phyloP scores from a whole-genome alignment of 2,888 invertebrate genomes.

The Leucoptera coffeella region DNA sequence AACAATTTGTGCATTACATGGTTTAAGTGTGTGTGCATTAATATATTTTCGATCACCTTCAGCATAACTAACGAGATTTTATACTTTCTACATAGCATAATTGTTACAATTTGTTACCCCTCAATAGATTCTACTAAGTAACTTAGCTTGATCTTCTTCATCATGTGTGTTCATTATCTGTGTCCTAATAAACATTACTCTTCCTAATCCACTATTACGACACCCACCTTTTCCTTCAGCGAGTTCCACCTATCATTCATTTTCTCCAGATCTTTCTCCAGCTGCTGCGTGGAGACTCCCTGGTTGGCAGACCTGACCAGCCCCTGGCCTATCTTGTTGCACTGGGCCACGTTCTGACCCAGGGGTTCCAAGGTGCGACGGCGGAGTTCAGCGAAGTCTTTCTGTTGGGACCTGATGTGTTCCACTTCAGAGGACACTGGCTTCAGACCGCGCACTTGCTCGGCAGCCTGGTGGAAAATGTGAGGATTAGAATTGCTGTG shows the following conservation, averaged over 20 bases:
- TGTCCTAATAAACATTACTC: too few relatives aligned
- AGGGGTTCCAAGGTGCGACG: slow-evolving; percentile 76
- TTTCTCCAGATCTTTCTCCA: slow-evolving; percentile 87
- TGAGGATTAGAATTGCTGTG: too few relatives aligned
- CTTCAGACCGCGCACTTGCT: slow-evolving; percentile 73
- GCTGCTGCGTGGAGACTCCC: slow-evolving; percentile 74
- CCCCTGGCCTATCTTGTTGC: slow-evolving; percentile 79
- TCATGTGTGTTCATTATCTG: too few relatives aligned
- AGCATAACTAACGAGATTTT: too few relatives aligned
- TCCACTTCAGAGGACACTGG: slow-evolving; percentile 90
- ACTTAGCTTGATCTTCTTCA: too few relatives aligned
- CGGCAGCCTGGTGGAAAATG: slow-evolving; percentile 38
- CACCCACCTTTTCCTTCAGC: slow-evolving; percentile 71
- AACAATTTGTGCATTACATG: too few relatives aligned
- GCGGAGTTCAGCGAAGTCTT: slow-evolving; percentile 79
- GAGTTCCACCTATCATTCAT: slow-evolving; percentile 92
- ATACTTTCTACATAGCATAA: too few relatives aligned
- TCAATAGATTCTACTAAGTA: too few relatives aligned
- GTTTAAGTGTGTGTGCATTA: too few relatives aligned
- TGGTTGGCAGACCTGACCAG: slow-evolving; percentile 84
- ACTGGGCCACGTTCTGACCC: slow-evolving; percentile 71
- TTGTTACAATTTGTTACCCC: too few relatives aligned
- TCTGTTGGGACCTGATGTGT: slow-evolving; percentile 83
- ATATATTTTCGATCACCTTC: too few relatives aligned
- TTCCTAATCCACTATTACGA: too few relatives aligned